Evolutionary conservation across 2,797 vertebrate species (phyloP).

Genomic region (Melanitta fusca): DNA sequence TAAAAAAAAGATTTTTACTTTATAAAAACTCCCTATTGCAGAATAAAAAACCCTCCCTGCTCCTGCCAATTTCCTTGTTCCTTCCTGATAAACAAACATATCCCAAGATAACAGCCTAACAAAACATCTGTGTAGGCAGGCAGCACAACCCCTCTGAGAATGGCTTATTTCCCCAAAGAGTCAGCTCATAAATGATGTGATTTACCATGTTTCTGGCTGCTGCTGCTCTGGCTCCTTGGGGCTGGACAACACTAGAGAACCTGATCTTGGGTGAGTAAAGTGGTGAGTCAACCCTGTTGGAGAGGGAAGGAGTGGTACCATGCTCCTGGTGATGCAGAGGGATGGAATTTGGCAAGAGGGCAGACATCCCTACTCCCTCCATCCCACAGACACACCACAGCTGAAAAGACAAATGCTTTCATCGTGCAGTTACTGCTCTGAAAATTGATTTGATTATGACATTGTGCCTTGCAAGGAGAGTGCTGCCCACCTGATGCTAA

Average conservation of each 20-base stretch:
- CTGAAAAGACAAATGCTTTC: not conserved
- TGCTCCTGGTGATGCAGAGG: not conserved
- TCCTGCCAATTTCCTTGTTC: not conserved
- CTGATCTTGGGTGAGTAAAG: not conserved
- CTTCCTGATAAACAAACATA: not conserved
- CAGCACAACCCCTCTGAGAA: not conserved
- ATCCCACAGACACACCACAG: not conserved
- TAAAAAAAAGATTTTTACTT: too few relatives aligned
- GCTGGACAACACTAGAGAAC: not conserved
- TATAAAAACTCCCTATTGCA: not conserved
- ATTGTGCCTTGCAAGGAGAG: not conserved
- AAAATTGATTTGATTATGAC: not conserved
- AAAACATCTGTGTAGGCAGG: not conserved
- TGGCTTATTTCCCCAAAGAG: not conserved
- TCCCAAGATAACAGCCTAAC: not conserved
- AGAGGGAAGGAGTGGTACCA: not conserved
- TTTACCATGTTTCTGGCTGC: not conserved
- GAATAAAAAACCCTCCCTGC: not conserved
- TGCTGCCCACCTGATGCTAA: not conserved
- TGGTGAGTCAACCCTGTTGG: not conserved
- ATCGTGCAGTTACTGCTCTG: not conserved
- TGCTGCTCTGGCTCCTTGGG: not conserved
- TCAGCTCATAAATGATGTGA: not conserved
- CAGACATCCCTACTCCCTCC: not conserved
- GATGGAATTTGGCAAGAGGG: not conserved